These are phyloP conservation scores for Doryteuthis pealeii DNA, from an alignment of 1,140 invertebrate genomes.

Conservation along the genomic window DNA sequence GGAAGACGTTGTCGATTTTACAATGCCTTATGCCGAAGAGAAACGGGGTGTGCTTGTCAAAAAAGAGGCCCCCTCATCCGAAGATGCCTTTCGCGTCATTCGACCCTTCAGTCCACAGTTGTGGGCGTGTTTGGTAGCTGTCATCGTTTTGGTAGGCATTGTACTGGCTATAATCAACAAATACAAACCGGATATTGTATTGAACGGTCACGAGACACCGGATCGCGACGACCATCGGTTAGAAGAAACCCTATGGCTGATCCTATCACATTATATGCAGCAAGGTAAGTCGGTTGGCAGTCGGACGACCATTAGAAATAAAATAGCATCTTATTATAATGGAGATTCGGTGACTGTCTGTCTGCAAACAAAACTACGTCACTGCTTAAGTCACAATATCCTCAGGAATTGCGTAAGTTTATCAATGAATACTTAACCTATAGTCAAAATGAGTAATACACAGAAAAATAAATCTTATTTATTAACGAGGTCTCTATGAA, in stretches of 20 bases:
- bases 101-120: constrained; percentile 30
- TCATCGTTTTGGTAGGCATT: constrained; percentile 26
- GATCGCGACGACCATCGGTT: constrained; percentile 6
- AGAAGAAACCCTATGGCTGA: constrained; percentile 27
- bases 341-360: too few relatives aligned
- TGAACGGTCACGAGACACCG: background rate
- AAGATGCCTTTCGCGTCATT: constrained; percentile 38
- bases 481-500: too few relatives aligned
- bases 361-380: too few relatives aligned
- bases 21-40: constrained; percentile 39
- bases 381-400: too few relatives aligned
- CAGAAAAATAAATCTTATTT: too few relatives aligned
- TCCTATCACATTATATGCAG: constrained; percentile 31
- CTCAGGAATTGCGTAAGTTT: too few relatives aligned
- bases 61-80: constrained; percentile 23
- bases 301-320: too few relatives aligned
- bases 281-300: constrained; percentile 30
- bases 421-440: too few relatives aligned
- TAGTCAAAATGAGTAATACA: too few relatives aligned
- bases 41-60: constrained; percentile 37
- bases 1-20: constrained; percentile 43
- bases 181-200: constrained; percentile 25
- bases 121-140: constrained; percentile 27
- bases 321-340: too few relatives aligned
- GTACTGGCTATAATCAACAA: constrained; percentile 30